Conservation (phyloP, 2,888 invertebrate species). For the Latrodectus elegans region DNA sequence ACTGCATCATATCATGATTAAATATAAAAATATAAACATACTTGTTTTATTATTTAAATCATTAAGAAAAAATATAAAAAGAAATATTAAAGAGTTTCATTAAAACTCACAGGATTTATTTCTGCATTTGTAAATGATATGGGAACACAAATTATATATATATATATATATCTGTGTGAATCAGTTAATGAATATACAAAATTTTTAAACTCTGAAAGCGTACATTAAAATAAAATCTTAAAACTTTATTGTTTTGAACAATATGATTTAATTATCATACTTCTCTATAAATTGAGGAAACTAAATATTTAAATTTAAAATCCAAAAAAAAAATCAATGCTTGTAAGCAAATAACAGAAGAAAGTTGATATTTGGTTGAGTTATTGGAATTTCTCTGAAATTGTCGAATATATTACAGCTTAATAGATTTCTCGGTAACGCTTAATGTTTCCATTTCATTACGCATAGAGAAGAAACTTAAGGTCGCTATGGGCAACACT, state of each 20-base stretch:
- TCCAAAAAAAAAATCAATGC: not conserved
- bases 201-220: no score
- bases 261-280: not conserved
- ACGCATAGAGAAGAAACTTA: conserved; percentile 7
- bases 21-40: no score
- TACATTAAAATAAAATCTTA: not conserved
- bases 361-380: not conserved
- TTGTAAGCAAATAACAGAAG: no score
- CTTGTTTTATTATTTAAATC: no score
- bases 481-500: conserved; percentile 49
- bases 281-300: not conserved
- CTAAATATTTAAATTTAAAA: not conserved
- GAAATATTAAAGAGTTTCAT: no score
- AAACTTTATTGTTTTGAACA: not conserved
- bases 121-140: no score
- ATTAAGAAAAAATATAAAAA: no score
- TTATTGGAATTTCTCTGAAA: conserved; percentile 13
- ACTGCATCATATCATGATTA: no score
- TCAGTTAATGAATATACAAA: no score
- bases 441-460: conserved; percentile 35
- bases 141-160: no score
- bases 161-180: no score
- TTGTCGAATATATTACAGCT: conserved; percentile 8
- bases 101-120: no score
- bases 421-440: conserved; percentile 34